Evolutionary conservation across 2,113 vertebrate genomes (phyloP).

Genomic region (Gulo gulo): DNA sequence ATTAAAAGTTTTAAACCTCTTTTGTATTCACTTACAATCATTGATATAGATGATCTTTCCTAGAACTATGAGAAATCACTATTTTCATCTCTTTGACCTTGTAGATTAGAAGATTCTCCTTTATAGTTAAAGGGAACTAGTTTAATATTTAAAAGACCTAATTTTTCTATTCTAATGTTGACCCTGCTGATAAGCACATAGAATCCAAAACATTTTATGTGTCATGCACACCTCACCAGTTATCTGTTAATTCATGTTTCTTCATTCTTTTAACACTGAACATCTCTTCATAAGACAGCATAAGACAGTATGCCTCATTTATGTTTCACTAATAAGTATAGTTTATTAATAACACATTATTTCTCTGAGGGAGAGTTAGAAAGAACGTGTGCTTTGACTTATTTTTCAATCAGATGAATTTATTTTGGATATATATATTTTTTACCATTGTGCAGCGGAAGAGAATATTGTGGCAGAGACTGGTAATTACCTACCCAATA

Average conservation of each 20-base stretch:
- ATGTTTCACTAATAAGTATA: background rate
- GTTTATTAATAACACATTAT: background rate
- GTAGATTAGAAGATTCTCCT: background rate
- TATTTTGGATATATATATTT: background rate
- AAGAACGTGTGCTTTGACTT: background rate
- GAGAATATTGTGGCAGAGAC: background rate
- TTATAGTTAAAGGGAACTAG: background rate
- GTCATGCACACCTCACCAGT: background rate
- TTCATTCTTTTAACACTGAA: background rate
- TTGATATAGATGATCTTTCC: background rate
- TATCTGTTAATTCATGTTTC: background rate
- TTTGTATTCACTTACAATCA: background rate
- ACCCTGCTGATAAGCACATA: background rate
- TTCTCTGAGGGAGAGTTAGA: background rate
- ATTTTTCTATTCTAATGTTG: background rate
- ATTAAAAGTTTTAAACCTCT: background rate
- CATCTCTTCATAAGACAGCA: background rate
- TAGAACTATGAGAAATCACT: background rate
- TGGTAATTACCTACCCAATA: background rate
- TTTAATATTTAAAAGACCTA: background rate
- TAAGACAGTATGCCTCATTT: background rate
- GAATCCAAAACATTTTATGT: background rate
- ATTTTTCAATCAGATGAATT: background rate
- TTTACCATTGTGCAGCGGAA: background rate
- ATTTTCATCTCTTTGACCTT: background rate